A percentile compares a stretch with the other conserved stretches of the same genome.
Conservation (phyloP, 2,113 vertebrate species). For the Speoplatyrhinus poulsoni region DNA sequence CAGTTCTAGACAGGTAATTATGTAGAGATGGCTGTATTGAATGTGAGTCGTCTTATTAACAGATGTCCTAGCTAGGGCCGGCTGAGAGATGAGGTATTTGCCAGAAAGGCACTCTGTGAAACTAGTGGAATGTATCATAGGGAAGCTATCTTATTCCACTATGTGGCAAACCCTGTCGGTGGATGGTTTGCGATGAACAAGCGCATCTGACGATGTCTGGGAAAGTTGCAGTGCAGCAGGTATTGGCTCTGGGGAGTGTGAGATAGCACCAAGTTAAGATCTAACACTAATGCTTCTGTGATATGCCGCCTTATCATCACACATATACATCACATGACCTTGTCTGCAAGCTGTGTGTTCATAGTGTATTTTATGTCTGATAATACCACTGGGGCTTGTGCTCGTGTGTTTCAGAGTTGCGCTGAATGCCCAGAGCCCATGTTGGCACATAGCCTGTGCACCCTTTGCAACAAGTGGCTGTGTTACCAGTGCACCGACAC, state of each 20-base stretch:
- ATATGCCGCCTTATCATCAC: conserved; percentile 24
- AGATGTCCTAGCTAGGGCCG: background rate
- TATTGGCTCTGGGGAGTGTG: conserved; percentile 27
- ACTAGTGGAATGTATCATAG: background rate
- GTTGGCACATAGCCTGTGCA: conserved; percentile 78
- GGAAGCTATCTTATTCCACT: background rate
- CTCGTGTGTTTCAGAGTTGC: conserved; percentile 66
- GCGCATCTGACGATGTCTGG: background rate
- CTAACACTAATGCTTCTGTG: conserved; percentile 19
- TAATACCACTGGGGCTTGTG: conserved; percentile 1
- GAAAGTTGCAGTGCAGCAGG: conserved; percentile 6
- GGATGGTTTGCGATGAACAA: background rate
- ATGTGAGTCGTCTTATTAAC: background rate
- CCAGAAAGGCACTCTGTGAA: conserved; percentile 1
- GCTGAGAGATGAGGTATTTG: conserved; percentile 1
- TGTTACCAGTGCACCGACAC: conserved; percentile 81
- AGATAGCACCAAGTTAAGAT: conserved; percentile 25
- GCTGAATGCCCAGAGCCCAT: conserved; percentile 75
- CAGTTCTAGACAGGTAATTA: conserved; percentile 19
- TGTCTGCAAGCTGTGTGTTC: conserved; percentile 8
- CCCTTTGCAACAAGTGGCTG: conserved; percentile 81
- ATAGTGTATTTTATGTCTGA: background rate
- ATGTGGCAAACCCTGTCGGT: background rate
- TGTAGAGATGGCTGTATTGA: background rate
- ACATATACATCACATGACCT: conserved; percentile 14